phyloP scores from a whole-genome alignment of 2,797 vertebrate species.

The Eutrigla gurnardus region DNA sequence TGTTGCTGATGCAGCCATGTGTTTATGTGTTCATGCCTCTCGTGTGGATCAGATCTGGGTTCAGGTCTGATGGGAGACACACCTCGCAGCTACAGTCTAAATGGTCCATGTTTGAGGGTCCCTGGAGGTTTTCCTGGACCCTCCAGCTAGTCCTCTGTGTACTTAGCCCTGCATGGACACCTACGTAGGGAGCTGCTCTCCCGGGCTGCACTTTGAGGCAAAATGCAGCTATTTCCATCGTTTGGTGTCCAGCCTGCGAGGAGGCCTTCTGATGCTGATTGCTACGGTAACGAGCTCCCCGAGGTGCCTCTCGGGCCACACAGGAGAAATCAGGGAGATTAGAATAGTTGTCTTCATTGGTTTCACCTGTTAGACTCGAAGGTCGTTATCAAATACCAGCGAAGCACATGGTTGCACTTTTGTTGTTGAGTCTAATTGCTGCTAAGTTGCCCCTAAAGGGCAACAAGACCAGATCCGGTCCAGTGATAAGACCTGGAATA shows the following conservation, averaged over 20 bases:
- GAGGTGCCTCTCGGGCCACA: slow-evolving; percentile 34
- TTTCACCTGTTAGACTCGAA: slow-evolving; percentile 1
- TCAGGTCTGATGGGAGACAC: slow-evolving; percentile 19
- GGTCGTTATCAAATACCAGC: slow-evolving; percentile 21
- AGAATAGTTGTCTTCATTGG: slow-evolving; percentile 24
- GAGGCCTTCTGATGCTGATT: slow-evolving; percentile 41
- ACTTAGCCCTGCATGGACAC: slow-evolving; percentile 38
- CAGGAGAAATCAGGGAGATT: slow-evolving; percentile 11
- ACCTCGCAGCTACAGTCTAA: slow-evolving; percentile 44
- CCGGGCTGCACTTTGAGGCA: slow-evolving; percentile 21
- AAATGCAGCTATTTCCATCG: slow-evolving; percentile 21
- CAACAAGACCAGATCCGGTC: neutral
- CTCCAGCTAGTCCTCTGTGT: slow-evolving; percentile 40
- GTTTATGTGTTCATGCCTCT: slow-evolving; percentile 13
- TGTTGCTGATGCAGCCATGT: neutral
- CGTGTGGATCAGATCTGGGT: slow-evolving; percentile 1
- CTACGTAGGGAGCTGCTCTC: slow-evolving; percentile 30
- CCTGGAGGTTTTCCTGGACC: slow-evolving; percentile 35
- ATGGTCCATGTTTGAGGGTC: slow-evolving; percentile 33
- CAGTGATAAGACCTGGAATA: slow-evolving; percentile 1
- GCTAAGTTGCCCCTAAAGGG: slow-evolving; percentile 19
- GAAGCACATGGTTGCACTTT: slow-evolving; percentile 28
- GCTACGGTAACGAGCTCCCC: slow-evolving; percentile 41
- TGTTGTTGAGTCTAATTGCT: slow-evolving; percentile 29
- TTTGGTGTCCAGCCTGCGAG: slow-evolving; percentile 45